Percentiles rank a stretch among this genome's conserved stretches.
These are phyloP conservation scores for Protophormia terraenovae DNA, from an alignment of 2,888 invertebrate species.

Conservation along the genomic window DNA sequence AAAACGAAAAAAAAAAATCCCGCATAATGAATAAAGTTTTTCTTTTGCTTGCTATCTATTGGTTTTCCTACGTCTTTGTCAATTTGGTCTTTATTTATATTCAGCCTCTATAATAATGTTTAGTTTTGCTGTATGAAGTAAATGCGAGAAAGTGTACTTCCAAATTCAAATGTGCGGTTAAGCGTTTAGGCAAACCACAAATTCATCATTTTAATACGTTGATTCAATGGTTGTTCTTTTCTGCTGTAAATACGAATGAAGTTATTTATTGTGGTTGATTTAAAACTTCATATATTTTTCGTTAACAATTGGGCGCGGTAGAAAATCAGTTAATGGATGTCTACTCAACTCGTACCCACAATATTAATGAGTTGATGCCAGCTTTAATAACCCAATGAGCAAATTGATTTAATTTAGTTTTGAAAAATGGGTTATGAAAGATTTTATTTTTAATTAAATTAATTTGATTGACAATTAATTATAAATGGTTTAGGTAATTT, in stretches of 20 bases:
- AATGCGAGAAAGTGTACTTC: neutral
- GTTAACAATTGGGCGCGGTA: conserved; percentile 64
- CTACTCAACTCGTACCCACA: conserved; percentile 40
- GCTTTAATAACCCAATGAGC: conserved; percentile 35
- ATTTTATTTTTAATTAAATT: neutral
- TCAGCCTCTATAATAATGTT: neutral
- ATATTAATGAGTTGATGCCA: conserved; percentile 50
- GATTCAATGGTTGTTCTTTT: conserved; percentile 1
- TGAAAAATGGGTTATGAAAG: neutral
- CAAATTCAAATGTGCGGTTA: conserved; percentile 65
- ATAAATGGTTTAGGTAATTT: neutral
- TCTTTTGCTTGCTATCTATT: neutral
- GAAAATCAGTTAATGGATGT: conserved; percentile 54
- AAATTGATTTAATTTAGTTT: conserved; percentile 25
- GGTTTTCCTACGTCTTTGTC: conserved; percentile 28
- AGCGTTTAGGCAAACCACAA: conserved; percentile 65
- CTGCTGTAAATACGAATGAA: conserved; percentile 3
- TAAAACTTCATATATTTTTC: conserved; percentile 56
- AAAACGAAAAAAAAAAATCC: conserved; percentile 1
- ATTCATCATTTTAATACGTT: conserved; percentile 68
- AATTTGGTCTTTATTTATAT: conserved; percentile 50
- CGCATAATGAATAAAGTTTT: conserved; percentile 34
- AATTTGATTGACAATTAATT: neutral
- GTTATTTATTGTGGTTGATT: conserved; percentile 61
- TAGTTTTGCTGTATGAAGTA: neutral